phyloP scores from a whole-genome alignment of 2,113 vertebrate species.

The Melanostigma gelatinosum region DNA sequence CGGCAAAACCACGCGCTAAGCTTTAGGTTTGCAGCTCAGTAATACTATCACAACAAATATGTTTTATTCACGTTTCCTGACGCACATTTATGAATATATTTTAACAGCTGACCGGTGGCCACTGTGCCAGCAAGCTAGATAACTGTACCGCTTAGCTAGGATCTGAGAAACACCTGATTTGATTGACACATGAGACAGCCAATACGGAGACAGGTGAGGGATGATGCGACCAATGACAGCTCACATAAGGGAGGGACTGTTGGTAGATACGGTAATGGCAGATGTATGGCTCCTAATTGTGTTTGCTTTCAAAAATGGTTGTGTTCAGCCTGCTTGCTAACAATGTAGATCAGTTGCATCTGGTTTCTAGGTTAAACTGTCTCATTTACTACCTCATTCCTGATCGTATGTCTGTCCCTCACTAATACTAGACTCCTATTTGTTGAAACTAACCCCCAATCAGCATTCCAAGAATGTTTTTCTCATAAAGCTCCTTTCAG shows the following conservation, averaged over 20 bases:
- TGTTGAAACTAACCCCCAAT: constrained; percentile 26
- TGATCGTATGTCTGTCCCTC: not conserved
- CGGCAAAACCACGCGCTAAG: constrained; percentile 9
- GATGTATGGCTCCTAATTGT: not conserved
- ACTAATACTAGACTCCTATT: constrained; percentile 24
- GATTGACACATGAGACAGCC: constrained; percentile 59
- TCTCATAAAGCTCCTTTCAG: constrained; percentile 76
- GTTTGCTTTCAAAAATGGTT: not conserved
- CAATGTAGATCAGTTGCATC: not conserved
- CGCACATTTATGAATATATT: not conserved
- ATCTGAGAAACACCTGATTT: constrained; percentile 66
- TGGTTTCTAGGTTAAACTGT: not conserved
- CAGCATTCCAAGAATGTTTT: constrained; percentile 74
- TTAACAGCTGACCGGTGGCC: accelerated
- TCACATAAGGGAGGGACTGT: constrained; percentile 2
- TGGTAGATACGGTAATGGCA: not conserved
- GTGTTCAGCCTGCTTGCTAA: not conserved
- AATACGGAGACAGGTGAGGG: constrained; percentile 34
- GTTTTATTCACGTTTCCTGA: not conserved
- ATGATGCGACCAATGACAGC: constrained; percentile 41
- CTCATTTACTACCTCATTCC: not conserved
- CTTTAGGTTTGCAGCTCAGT: not conserved
- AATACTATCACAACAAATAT: too few relatives aligned
- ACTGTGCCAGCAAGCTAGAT: not conserved
- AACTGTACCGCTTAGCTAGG: constrained; percentile 42